phyloP scores from a whole-genome alignment of 2,888 invertebrate species.

The Dermolepida albohirtum region DNA sequence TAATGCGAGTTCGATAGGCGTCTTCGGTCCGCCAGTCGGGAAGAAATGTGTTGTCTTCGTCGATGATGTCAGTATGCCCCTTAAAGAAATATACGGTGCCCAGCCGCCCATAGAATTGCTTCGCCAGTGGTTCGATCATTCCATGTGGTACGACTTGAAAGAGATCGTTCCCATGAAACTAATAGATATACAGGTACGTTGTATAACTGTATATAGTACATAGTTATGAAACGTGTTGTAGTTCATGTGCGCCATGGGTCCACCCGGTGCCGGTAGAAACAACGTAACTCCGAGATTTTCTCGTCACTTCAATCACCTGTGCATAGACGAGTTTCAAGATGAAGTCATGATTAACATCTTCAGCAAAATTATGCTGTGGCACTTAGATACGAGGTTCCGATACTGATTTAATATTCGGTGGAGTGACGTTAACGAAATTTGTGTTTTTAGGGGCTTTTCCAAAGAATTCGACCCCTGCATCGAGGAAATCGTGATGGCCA shows the following conservation, averaged over 20 bases:
- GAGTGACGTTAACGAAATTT: not conserved
- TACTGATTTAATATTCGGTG: not conserved
- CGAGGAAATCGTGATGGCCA: conserved; percentile 87
- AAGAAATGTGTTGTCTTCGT: conserved; percentile 92
- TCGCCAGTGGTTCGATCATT: conserved; percentile 90
- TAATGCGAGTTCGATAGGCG: conserved; percentile 68
- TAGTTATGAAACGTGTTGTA: conserved; percentile 61
- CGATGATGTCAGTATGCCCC: conserved; percentile 96
- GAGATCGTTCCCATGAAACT: conserved; percentile 82
- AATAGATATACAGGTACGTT: conserved; percentile 82
- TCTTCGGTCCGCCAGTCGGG: conserved; percentile 92
- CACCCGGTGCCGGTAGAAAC: conserved; percentile 82
- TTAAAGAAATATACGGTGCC: conserved; percentile 89
- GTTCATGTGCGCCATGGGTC: conserved; percentile 90
- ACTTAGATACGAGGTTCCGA: conserved; percentile 87
- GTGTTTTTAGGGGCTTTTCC: conserved; percentile 82
- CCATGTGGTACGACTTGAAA: conserved; percentile 90
- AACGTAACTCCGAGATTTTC: conserved; percentile 87
- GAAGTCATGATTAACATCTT: conserved; percentile 87
- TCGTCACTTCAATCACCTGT: conserved; percentile 86
- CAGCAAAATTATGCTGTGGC: conserved; percentile 92
- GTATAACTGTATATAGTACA: too few species aligned
- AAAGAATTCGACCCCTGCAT: conserved; percentile 95
- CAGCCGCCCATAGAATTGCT: conserved; percentile 95
- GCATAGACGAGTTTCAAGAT: conserved; percentile 92